These are phyloP conservation scores for Borostomias antarcticus DNA, from an alignment of 2,797 vertebrate genomes.

Conservation along the genomic window DNA sequence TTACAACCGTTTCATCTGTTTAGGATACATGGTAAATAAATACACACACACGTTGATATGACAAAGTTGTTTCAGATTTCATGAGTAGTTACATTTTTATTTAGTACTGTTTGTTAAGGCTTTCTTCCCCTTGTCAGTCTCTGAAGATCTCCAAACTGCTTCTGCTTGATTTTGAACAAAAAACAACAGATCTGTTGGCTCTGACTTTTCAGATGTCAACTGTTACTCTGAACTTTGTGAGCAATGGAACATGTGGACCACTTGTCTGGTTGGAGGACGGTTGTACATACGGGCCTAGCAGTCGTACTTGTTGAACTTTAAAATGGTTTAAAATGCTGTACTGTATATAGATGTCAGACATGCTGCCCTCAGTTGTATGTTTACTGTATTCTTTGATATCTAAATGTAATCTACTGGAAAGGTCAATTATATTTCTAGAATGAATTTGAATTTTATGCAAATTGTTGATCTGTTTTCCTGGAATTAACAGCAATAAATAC, in stretches of 20 bases:
- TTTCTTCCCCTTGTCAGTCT: not conserved
- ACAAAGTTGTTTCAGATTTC: constrained; percentile 1
- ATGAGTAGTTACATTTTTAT: not conserved
- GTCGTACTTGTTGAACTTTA: constrained; percentile 81
- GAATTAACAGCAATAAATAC: constrained; percentile 96
- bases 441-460: constrained; percentile 91
- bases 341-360: constrained; percentile 79
- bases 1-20: not conserved
- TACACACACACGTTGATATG: constrained; percentile 2
- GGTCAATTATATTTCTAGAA: constrained; percentile 94
- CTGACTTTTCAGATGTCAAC: constrained; percentile 12
- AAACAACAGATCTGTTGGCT: constrained; percentile 3
- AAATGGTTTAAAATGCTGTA: constrained; percentile 85
- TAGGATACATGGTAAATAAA: constrained; percentile 1
- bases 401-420: constrained; percentile 87
- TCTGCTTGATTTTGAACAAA: constrained; percentile 20
- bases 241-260: constrained; percentile 15
- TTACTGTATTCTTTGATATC: constrained; percentile 93
- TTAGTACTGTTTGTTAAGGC: not conserved
- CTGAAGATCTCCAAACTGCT: not conserved
- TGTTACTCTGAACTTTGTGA: constrained; percentile 2
- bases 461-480: constrained; percentile 78
- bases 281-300: constrained; percentile 73
- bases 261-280: constrained; percentile 14
- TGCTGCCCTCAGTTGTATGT: constrained; percentile 86